Evolutionary conservation across 1,140 invertebrate genomes (phyloP), one percentile per base, ranked within the genome.

Genomic region (Drosophila subobscura): DNA sequence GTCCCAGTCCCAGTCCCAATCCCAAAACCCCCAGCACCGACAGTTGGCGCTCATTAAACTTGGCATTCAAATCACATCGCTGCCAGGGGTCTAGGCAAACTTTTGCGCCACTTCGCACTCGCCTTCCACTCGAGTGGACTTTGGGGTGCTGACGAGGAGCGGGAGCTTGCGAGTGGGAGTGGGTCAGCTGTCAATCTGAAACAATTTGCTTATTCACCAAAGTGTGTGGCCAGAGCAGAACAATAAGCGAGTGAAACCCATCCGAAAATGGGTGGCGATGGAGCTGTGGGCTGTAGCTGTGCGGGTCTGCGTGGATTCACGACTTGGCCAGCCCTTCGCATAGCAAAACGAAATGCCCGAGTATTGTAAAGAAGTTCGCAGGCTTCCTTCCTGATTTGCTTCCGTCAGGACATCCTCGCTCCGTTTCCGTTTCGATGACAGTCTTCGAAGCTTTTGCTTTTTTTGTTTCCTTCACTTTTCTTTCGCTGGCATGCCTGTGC

Each of bases 131-230:
- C 14, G 33, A 40, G 33, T 61, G 49, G 33, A 50, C 45, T 50
- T 41, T 23, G 27, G 20, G 53, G 7, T 10, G 53, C 14, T 59
- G 53, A 10, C 8, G 22, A 27, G 8, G 5, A 14, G 40, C 2
- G 2, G 27, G 23, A 6, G 4, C 5, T 20, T 42, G n/a, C n/a
- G n/a, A 22, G 55, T 55, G 23, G 44, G 49, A 29, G 59, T 46
- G 40, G 46, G 53, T 46, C 76, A 65, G 63, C 77, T 77, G 78
- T 81, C 78, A 81, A 73, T 81, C 73, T 64, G 73, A 70, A 81
- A 73, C 63, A 81, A 81, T 81, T 81, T 81, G 78, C 78, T 81
- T 81, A 81, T 63, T 81, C 68, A 81, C 65, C 79, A 46, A 77
- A 81, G 64, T 81, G 59, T 81, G 59, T 81, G 68, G 55, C 73